These are phyloP conservation scores for Dipodomys merriami DNA, from an alignment of 2,113 vertebrate species.

Conservation along the genomic window DNA sequence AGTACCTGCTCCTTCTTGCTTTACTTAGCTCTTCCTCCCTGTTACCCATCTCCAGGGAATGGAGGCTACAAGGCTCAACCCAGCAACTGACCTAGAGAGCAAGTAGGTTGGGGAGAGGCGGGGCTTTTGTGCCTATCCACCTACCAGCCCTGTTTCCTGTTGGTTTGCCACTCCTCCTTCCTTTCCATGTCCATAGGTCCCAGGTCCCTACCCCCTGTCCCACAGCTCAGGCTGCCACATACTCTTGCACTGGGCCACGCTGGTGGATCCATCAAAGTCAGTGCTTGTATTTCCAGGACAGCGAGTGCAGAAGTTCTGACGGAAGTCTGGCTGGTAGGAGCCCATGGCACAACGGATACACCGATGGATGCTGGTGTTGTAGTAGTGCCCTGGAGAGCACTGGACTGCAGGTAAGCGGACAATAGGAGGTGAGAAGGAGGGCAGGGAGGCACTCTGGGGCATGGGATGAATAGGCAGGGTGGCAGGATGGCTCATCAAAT, in stretches of 20 bases:
- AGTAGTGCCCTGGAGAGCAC: slow-evolving; percentile 97
- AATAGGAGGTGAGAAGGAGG: background rate
- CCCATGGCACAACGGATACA: slow-evolving; percentile 96
- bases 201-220: background rate
- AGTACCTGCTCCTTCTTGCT: background rate
- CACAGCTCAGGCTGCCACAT: slow-evolving; percentile 75
- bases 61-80: background rate
- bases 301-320: slow-evolving; percentile 97
- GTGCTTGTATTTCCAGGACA: slow-evolving; percentile 98
- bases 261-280: slow-evolving; percentile 97
- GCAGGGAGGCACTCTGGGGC: background rate
- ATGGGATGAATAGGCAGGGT: background rate
- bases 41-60: background rate
- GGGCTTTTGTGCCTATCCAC: background rate
- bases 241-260: slow-evolving; percentile 98
- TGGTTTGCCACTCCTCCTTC: background rate
- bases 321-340: slow-evolving; percentile 96
- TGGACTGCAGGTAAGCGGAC: slow-evolving; percentile 88
- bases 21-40: background rate
- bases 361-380: slow-evolving; percentile 96
- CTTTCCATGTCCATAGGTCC: background rate
- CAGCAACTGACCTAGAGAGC: background rate
- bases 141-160: background rate
- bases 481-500: too few species aligned
- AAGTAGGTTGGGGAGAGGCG: background rate